Evolutionary conservation across 1,140 invertebrate genomes (phyloP).

Genomic region (Hydropsyche tenuis): DNA sequence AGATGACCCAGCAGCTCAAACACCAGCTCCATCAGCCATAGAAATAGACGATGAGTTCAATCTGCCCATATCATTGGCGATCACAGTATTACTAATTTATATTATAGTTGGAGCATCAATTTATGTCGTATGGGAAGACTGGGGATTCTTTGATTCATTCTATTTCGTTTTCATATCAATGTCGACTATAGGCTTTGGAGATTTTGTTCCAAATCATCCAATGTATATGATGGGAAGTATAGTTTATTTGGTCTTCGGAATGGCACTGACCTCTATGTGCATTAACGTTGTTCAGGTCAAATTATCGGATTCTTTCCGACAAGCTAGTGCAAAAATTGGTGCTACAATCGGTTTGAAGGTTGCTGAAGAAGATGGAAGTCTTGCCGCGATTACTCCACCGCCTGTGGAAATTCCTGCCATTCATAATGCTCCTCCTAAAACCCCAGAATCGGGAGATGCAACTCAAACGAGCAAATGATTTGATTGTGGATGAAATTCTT

Average conservation of each 20-base stretch:
- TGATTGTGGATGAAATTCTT: not conserved
- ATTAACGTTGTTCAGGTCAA: conserved; percentile 94
- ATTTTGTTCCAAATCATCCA: conserved; percentile 86
- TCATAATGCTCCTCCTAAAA: conserved; percentile 53
- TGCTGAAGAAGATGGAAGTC: conserved; percentile 69
- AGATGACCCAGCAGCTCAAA: conserved; percentile 64
- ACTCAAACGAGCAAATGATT: conserved; percentile 9
- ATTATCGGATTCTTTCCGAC: conserved; percentile 81
- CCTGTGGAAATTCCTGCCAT: conserved; percentile 57
- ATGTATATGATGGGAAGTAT: conserved; percentile 93
- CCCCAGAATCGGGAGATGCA: not conserved
- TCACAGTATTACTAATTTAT: conserved; percentile 81
- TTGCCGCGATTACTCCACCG: conserved; percentile 58
- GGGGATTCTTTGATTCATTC: conserved; percentile 87
- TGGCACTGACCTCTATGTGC: conserved; percentile 95
- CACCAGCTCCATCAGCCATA: conserved; percentile 74
- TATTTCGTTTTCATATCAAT: conserved; percentile 96
- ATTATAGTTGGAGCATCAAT: conserved; percentile 83
- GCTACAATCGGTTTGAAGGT: conserved; percentile 83
- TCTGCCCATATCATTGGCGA: conserved; percentile 85
- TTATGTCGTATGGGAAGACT: conserved; percentile 81
- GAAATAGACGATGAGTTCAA: conserved; percentile 93
- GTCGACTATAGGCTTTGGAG: conserved; percentile 92
- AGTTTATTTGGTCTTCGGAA: conserved; percentile 90
- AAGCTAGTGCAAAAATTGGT: conserved; percentile 84